phyloP scores from a whole-genome alignment of 1,140 invertebrate genomes.

The Heterodera schachtii region DNA sequence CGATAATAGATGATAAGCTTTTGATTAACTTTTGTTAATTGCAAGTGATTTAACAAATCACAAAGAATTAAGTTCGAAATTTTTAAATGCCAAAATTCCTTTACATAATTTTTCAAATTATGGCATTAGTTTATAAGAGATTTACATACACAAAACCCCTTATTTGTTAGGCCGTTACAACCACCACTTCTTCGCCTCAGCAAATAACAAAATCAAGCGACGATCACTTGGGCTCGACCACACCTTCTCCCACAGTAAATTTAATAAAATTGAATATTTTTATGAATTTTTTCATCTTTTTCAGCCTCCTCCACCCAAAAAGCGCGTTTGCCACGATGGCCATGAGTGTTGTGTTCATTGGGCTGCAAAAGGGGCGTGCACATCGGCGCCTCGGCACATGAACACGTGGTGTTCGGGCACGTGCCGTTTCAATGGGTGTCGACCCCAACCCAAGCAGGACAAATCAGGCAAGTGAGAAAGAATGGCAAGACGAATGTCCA shows the following conservation, averaged over 20 bases:
- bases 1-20: too few species aligned
- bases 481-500: too few species aligned
- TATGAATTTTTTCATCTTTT: too few species aligned
- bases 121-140: too few species aligned
- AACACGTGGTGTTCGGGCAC: background rate
- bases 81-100: too few species aligned
- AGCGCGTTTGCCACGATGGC: background rate
- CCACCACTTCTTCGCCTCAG: too few species aligned
- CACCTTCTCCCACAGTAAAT: background rate
- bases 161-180: too few species aligned
- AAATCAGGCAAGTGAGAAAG: background rate
- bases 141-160: too few species aligned
- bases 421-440: background rate
- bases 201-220: background rate
- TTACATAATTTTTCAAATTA: too few species aligned
- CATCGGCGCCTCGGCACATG: background rate
- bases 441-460: background rate
- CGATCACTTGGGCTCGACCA: background rate
- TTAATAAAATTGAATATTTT: background rate
- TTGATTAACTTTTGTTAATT: too few species aligned
- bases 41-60: too few species aligned
- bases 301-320: background rate
- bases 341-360: background rate
- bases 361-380: background rate
- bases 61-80: too few species aligned